Evolutionary conservation across 2,888 invertebrate species (phyloP).

Genomic region (Platycnemis pennipes): DNA sequence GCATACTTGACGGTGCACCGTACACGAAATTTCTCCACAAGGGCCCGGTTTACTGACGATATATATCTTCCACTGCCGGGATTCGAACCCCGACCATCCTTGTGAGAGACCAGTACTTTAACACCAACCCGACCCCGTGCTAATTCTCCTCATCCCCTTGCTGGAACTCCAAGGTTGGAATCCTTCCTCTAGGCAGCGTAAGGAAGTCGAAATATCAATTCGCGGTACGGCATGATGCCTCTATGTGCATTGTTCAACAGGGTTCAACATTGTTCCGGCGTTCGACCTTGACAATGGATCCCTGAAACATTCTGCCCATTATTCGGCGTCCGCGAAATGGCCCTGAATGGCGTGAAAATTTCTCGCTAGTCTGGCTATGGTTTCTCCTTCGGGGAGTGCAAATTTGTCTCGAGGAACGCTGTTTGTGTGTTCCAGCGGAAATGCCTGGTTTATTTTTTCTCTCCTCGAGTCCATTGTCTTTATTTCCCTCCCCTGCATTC

Average conservation of each 20-base stretch:
- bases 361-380: background rate
- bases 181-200: too few species aligned
- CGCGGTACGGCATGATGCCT: too few species aligned
- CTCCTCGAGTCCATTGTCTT: background rate
- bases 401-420: background rate
- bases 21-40: too few species aligned
- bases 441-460: background rate
- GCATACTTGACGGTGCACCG: too few species aligned
- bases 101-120: too few species aligned
- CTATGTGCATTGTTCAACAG: background rate
- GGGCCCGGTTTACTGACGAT: too few species aligned
- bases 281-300: background rate
- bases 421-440: background rate
- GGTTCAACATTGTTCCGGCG: background rate
- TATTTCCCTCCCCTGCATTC: background rate
- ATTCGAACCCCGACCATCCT: too few species aligned
- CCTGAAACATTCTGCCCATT: background rate
- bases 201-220: too few species aligned
- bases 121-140: too few species aligned
- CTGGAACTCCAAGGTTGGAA: too few species aligned
- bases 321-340: background rate
- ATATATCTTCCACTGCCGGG: too few species aligned
- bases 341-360: background rate
- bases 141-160: too few species aligned
- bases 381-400: background rate